Percentiles rank a stretch among this genome's conserved stretches.
Evolutionary conservation across 2,113 vertebrate species (phyloP).

Genomic region (Nibea coibor): DNA sequence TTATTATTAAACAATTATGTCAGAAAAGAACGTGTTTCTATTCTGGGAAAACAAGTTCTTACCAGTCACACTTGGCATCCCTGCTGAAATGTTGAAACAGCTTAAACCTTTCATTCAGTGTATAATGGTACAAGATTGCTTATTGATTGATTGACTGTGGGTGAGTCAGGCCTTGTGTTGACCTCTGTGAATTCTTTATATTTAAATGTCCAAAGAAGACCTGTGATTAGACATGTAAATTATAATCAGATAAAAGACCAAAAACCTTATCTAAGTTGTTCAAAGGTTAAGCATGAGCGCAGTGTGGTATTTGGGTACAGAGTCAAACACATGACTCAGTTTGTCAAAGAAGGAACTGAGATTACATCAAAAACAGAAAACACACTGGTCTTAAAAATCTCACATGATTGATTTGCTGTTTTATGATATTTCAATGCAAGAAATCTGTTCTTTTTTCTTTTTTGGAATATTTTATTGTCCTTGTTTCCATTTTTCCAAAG

Average conservation of each 20-base stretch:
- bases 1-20: not conserved
- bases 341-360: not conserved
- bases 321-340: not conserved
- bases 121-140: not conserved
- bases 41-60: not conserved
- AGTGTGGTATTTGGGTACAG: not conserved
- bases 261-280: conserved; percentile 29
- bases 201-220: not conserved
- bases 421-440: not conserved
- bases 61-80: not conserved
- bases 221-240: not conserved
- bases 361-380: not conserved
- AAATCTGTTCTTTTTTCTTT: not conserved
- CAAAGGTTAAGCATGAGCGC: conserved; percentile 35
- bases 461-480: conserved; percentile 41
- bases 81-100: not conserved
- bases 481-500: conserved; percentile 23
- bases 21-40: not conserved
- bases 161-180: not conserved
- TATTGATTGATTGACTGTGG: no score
- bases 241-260: conserved; percentile 19
- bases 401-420: not conserved
- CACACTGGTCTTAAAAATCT: not conserved
- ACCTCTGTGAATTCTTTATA: not conserved
- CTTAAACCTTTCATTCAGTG: not conserved